Evolutionary conservation across 1,140 invertebrate genomes (phyloP).

Genomic region (Zaprionus tsacasi): DNA sequence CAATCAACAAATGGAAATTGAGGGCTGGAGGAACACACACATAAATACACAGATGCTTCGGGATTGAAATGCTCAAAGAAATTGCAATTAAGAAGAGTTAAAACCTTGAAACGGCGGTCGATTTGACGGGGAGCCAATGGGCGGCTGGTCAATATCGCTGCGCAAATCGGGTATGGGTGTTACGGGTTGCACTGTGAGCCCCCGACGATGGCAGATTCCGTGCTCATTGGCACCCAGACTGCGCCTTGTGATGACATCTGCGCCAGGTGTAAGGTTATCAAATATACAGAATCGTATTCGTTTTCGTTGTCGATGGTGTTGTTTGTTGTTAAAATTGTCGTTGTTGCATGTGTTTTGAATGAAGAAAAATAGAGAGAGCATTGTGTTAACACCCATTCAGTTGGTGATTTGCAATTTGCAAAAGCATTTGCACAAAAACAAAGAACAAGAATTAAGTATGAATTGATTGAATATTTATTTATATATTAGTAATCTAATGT

Average conservation of each 20-base stretch:
- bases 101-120: slow-evolving; percentile 84
- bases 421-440: slow-evolving; percentile 69
- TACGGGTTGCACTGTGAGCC: slow-evolving; percentile 90
- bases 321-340: slow-evolving; percentile 29
- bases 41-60: slow-evolving; percentile 46
- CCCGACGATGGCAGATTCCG: slow-evolving; percentile 92
- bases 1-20: slow-evolving; percentile 71
- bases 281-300: slow-evolving; percentile 39
- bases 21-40: slow-evolving; percentile 25
- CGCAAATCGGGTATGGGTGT: slow-evolving; percentile 93
- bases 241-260: slow-evolving; percentile 80
- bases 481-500: slow-evolving; percentile 33
- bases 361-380: slow-evolving; percentile 34
- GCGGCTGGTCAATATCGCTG: slow-evolving; percentile 89
- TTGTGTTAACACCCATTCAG: slow-evolving; percentile 61
- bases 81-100: slow-evolving; percentile 51
- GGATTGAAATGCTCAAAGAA: slow-evolving; percentile 42
- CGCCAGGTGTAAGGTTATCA: slow-evolving; percentile 39
- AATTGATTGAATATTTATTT: slow-evolving; percentile 42
- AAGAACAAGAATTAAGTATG: slow-evolving; percentile 68
- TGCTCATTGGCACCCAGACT: slow-evolving; percentile 89
- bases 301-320: slow-evolving; percentile 26
- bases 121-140: slow-evolving; percentile 81
- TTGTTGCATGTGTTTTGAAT: slow-evolving; percentile 45
- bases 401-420: slow-evolving; percentile 59